Evolutionary conservation across 2,888 invertebrate genomes (phyloP).

Genomic region (Escarpia spicata): DNA sequence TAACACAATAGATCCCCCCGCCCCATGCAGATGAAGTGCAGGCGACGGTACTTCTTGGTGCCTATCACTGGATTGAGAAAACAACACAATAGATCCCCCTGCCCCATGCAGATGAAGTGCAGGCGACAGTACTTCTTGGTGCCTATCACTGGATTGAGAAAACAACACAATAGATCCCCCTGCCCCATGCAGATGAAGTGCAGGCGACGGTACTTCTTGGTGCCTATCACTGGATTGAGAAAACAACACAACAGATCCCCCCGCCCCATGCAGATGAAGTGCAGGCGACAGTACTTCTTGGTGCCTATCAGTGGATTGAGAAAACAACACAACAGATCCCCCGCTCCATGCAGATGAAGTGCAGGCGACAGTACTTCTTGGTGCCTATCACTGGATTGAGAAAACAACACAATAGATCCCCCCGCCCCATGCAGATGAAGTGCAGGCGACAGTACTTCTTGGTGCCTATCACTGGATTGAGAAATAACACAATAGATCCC

Average conservation of each 20-base stretch:
- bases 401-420: slow-evolving; percentile 66
- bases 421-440: slow-evolving; percentile 85
- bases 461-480: slow-evolving; percentile 75
- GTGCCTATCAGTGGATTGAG: slow-evolving; percentile 75
- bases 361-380: slow-evolving; percentile 86
- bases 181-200: slow-evolving; percentile 89
- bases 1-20: slow-evolving; percentile 68
- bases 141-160: slow-evolving; percentile 73
- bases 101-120: slow-evolving; percentile 88
- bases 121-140: slow-evolving; percentile 86
- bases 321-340: slow-evolving; percentile 66
- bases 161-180: slow-evolving; percentile 67
- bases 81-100: slow-evolving; percentile 67
- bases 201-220: slow-evolving; percentile 86
- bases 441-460: slow-evolving; percentile 88
- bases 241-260: slow-evolving; percentile 67
- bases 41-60: slow-evolving; percentile 84
- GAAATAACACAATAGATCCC: slow-evolving; percentile 66
- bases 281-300: slow-evolving; percentile 86
- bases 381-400: slow-evolving; percentile 75
- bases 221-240: slow-evolving; percentile 73
- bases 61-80: slow-evolving; percentile 73
- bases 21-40: slow-evolving; percentile 90
- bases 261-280: slow-evolving; percentile 87
- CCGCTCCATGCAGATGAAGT: slow-evolving; percentile 87